Conservation (phyloP, 1,140 invertebrate genomes). For the Drosophila equinoxialis region DNA sequence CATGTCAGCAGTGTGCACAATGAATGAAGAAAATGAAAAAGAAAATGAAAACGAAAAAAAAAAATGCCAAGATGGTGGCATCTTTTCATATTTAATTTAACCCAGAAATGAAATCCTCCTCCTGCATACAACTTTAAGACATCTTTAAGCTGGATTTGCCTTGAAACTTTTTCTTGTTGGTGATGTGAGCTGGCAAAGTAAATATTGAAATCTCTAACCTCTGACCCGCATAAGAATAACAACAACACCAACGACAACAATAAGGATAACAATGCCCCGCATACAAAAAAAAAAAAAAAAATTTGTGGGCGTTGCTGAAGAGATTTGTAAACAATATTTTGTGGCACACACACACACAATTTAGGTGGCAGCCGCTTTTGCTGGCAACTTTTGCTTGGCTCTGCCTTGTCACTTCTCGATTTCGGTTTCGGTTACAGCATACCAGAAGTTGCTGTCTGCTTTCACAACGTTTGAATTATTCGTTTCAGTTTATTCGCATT, state of each 20-base stretch:
- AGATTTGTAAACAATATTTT: constrained; percentile 82
- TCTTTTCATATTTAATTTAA: constrained; percentile 66
- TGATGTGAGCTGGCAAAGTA: constrained; percentile 47
- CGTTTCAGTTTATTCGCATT: constrained; percentile 11
- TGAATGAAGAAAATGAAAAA: not conserved
- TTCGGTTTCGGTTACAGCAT: constrained; percentile 48
- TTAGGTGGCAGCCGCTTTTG: constrained; percentile 47
- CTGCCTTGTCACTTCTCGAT: constrained; percentile 38
- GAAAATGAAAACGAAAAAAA: not conserved
- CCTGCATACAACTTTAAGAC: constrained; percentile 63
- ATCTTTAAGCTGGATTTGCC: constrained; percentile 51
- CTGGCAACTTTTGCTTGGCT: constrained; percentile 23
- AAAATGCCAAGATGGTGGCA: not conserved
- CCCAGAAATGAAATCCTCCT: constrained; percentile 50
- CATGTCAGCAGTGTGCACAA: constrained; percentile 47
- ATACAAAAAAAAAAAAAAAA: constrained; percentile 44
- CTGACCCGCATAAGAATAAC: constrained; percentile 62
- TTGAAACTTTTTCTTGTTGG: constrained; percentile 47
- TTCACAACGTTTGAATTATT: constrained; percentile 42
- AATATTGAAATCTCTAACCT: constrained; percentile 76
- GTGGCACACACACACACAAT: constrained; percentile 70
- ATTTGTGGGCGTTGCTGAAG: constrained; percentile 76
- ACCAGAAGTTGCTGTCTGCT: constrained; percentile 37
- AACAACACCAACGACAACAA: constrained; percentile 39
- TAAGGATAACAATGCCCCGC: constrained; percentile 67